Base-by-base conservation (phyloP, 2,888 invertebrate species). In the Thecocarcelia acutangulata region DNA sequence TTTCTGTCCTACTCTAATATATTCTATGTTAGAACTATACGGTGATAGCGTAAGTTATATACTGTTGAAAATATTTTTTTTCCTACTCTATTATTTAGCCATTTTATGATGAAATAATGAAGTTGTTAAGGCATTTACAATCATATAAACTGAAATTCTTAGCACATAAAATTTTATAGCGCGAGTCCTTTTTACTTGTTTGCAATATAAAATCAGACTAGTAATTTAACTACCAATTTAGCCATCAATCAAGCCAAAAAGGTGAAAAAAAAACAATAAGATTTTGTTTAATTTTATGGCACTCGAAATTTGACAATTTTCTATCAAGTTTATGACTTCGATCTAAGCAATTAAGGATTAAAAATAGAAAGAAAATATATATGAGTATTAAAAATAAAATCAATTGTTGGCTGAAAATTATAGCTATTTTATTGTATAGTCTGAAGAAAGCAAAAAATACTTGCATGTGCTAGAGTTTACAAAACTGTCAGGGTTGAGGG, bases 361-460 rank as follows among this genome's bases (percentile, higher is more conserved):
- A 9, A 11, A 1, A 28, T 8, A 44, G 50, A 58, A 46, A 21
- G 5, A 59, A 24, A 13, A 24, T 48, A 42, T 46, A 73, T 63
- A 63, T 46, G n/a, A n/a, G n/a, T n/a, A n/a, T n/a, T n/a, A n/a
- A n/a, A n/a, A n/a, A n/a, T n/a, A 77, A 69, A 64, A 28, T 17
- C 56, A 72, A 70, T 70, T 78, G 64, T 69, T 63, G 12, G 17
- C 2, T 8, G 17, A 50, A 68, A 15, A 56, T 81, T 74, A 74
- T 75, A 63, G 70, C 15, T 59, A 58, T 12, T 66, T 75, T 78
- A 77, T 74, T 52, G 44, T 46, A 58, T 17, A 66, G 68, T 73
- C 59, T 54, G 3, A 11, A 50, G n/a, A 19, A 0, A 28, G 19
- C 48, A 24, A 63, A 8, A 64, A n/a, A n/a, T n/a, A n/a, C n/a